These are phyloP conservation scores for Rhagium mordax DNA, from an alignment of 2,888 invertebrate species.

Conservation along the genomic window DNA sequence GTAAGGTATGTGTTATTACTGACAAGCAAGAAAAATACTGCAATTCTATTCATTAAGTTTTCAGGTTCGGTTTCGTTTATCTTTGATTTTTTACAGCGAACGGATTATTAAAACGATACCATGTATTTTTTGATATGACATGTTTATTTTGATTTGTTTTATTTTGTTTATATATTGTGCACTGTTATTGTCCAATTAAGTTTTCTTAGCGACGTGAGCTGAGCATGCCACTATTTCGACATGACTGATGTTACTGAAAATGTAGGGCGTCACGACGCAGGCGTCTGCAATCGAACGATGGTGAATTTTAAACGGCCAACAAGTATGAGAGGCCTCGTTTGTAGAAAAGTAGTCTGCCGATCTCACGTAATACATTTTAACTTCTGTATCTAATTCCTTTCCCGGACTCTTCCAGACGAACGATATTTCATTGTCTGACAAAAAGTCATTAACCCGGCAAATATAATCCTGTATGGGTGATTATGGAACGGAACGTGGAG, in stretches of 20 bases:
- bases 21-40: slow-evolving; percentile 27
- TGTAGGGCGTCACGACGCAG: slow-evolving; percentile 59
- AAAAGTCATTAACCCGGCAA: not conserved
- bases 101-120: not conserved
- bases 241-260: slow-evolving; percentile 54
- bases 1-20: slow-evolving; percentile 23
- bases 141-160: slow-evolving; percentile 20
- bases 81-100: slow-evolving; percentile 1
- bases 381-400: not conserved
- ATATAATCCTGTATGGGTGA: no score
- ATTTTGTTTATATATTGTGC: slow-evolving; percentile 19
- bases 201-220: slow-evolving; percentile 17
- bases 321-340: slow-evolving; percentile 21
- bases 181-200: slow-evolving; percentile 30
- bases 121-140: slow-evolving; percentile 11
- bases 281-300: slow-evolving; percentile 51
- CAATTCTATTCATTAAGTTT: slow-evolving; percentile 22
- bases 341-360: not conserved
- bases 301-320: slow-evolving; percentile 33
- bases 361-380: not conserved
- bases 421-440: not conserved
- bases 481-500: no score
- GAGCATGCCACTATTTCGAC: slow-evolving; percentile 48
- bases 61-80: slow-evolving; percentile 2
- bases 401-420: not conserved